These are phyloP conservation scores for Drosophila recens DNA, from an alignment of 2,888 invertebrate species.

Conservation along the genomic window DNA sequence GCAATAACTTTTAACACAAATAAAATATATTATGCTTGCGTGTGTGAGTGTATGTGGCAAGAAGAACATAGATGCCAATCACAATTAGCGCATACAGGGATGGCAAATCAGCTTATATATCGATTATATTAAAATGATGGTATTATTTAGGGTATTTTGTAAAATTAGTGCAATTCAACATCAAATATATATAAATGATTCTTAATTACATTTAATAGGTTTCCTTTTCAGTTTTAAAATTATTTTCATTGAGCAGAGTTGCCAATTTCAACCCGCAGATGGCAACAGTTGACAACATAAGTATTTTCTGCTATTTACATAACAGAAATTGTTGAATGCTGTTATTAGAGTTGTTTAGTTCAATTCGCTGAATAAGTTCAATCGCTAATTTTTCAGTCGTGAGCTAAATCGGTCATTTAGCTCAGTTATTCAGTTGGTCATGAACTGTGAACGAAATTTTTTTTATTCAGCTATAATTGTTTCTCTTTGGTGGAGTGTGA, in stretches of 20 bases:
- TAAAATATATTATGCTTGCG: conserved; percentile 64
- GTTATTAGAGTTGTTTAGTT: too few species aligned
- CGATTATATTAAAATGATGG: conserved; percentile 30
- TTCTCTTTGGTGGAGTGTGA: too few species aligned
- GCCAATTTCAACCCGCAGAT: too few species aligned
- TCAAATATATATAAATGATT: background rate
- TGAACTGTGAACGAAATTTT: too few species aligned
- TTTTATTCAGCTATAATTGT: too few species aligned
- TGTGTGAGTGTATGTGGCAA: conserved; percentile 72
- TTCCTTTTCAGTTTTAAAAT: too few species aligned
- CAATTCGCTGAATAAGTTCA: too few species aligned
- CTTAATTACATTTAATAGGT: too few species aligned
- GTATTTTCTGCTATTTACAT: background rate
- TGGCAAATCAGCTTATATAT: conserved; percentile 22
- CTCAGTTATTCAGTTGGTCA: too few species aligned
- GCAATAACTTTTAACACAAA: conserved; percentile 65
- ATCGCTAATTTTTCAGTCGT: too few species aligned
- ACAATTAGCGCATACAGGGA: conserved; percentile 35
- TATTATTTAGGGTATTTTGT: conserved; percentile 6
- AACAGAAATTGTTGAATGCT: background rate
- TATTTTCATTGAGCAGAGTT: too few species aligned
- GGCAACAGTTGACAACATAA: background rate
- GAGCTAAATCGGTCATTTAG: too few species aligned
- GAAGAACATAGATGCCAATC: conserved; percentile 51
- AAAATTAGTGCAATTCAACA: background rate